Base-by-base conservation (phyloP, 2,888 invertebrate species). In the Acrobasis suavella region DNA sequence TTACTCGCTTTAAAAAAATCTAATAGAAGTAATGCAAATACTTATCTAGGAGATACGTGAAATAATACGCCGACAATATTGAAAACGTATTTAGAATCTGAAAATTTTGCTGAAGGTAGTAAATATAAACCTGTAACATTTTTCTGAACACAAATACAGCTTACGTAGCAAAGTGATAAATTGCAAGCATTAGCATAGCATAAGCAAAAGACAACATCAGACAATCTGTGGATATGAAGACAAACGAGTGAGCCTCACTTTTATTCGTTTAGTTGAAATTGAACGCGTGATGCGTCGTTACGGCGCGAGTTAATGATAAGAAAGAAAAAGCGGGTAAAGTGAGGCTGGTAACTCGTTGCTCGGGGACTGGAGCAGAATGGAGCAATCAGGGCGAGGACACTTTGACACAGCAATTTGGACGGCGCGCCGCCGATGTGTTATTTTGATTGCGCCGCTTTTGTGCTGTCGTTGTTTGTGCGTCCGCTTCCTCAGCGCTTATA, bases 321-420 rank as follows among this genome's bases (percentile, higher is more conserved):
- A 80, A 82, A 83, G 81, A 82, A 83, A 85, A 83, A 85, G 76
- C 75, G 73, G 78, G 80, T 78, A 78, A 78, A 81, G 79, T 77
- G 73, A 72, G 71, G 71, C 69, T 72, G 75, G 72, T 73, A 73
- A 72, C 72, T 73, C 76, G 79, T 75, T 80, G 83, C 78, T 76
- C 74, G 75, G 78, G 79, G 77, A 67, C 64, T 64, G 66, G 63
- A 85, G 81, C 81, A 88, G 87, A 91, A 90, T 87, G 81, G 86
- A 87, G 87, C 89, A 91, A 91, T 90, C 90, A 89, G 82, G 78
- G 84, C 81, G 85, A 82, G 85, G 86, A 86, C 86, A 87, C 86
- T 88, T 85, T 90, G 90, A 89, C 89, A 87, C 85, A 88, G 89
- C 89, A 88, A 89, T 90, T 90, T 86, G 83, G 86, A 78, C 80